These are phyloP conservation scores for Macropus fuliginosus DNA, from an alignment of 2,797 vertebrate species.

Conservation along the genomic window DNA sequence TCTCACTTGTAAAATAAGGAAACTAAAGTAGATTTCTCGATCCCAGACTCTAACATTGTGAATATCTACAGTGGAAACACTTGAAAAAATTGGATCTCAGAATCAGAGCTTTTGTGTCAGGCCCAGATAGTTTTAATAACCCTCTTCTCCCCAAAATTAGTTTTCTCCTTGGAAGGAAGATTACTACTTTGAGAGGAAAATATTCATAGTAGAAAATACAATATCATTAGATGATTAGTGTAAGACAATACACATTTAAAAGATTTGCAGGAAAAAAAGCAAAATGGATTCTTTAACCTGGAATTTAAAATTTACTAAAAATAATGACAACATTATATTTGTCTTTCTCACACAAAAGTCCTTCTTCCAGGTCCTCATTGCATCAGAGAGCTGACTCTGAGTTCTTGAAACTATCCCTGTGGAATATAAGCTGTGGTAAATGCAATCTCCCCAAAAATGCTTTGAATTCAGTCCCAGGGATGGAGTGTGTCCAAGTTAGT, in stretches of 20 bases:
- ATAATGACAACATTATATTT: background rate
- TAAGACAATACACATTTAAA: constrained; percentile 51
- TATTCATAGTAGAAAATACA: background rate
- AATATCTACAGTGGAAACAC: background rate
- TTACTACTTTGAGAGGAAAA: constrained; percentile 21
- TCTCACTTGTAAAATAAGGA: background rate
- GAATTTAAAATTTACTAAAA: constrained; percentile 3
- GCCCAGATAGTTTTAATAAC: constrained; percentile 5
- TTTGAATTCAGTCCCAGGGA: too few relatives aligned
- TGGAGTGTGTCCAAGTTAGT: too few relatives aligned
- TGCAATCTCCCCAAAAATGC: too few relatives aligned
- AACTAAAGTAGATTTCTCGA: too few relatives aligned
- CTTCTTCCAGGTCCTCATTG: background rate
- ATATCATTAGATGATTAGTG: background rate
- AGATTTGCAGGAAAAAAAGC: constrained; percentile 24
- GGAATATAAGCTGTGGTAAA: too few relatives aligned
- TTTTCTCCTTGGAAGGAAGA: constrained; percentile 19
- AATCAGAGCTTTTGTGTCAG: background rate
- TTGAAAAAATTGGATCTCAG: background rate
- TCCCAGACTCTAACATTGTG: background rate
- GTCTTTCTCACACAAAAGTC: background rate
- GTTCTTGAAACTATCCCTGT: background rate
- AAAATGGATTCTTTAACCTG: constrained; percentile 1
- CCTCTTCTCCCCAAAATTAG: constrained; percentile 6
- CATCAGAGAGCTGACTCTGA: background rate